Conservation (phyloP, 2,797 vertebrate genomes). For the Enteromius thamalakanensis region DNA sequence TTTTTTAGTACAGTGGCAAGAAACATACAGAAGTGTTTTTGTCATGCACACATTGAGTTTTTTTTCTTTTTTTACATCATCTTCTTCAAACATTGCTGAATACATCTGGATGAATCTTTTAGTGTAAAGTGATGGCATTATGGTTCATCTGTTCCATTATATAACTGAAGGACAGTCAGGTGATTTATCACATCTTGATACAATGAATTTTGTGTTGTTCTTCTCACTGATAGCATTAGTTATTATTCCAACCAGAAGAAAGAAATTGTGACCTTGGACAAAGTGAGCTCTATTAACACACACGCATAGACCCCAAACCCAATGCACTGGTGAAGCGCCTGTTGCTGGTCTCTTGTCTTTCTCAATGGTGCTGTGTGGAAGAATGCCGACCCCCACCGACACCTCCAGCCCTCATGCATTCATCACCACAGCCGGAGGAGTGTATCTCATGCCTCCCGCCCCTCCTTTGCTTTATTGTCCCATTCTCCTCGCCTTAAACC, state of each 20-base stretch:
- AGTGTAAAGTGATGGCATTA: background rate
- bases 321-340: constrained; percentile 32
- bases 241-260: background rate
- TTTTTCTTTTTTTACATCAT: background rate
- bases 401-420: constrained; percentile 68
- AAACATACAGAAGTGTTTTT: background rate
- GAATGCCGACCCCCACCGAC: constrained; percentile 74
- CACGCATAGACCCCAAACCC: background rate
- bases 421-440: constrained; percentile 65
- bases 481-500: constrained; percentile 56
- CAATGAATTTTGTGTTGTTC: background rate
- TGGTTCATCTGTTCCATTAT: background rate
- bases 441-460: constrained; percentile 50
- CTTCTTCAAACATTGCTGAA: background rate
- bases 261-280: background rate
- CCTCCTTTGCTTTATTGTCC: constrained; percentile 62
- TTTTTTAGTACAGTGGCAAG: background rate
- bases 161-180: background rate
- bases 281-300: background rate
- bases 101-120: background rate
- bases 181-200: background rate
- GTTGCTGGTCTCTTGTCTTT: constrained; percentile 63
- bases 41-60: background rate
- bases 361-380: constrained; percentile 66
- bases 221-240: constrained; percentile 9